Evolutionary conservation across 2,113 vertebrate species (phyloP), one percentile per base, ranked within the genome.

Genomic region (Serinus canaria): DNA sequence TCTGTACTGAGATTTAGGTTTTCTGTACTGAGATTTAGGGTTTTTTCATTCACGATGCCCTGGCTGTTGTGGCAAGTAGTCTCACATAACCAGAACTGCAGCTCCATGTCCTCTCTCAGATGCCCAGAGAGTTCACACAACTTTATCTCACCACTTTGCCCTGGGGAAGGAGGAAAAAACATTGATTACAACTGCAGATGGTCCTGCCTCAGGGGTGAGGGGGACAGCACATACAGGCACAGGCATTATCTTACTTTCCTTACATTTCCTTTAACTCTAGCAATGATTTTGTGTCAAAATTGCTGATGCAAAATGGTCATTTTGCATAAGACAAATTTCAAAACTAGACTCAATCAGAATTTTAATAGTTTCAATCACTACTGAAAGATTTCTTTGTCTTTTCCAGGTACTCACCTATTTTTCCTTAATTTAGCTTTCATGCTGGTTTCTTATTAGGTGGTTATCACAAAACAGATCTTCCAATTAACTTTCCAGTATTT

Each of bases 391-490:
- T 86, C 35, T 33, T 72, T 15, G 8, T 33, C 31, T 68, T 33
- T 80, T 84, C 31, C 63, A 72, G 39, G 30, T 41, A 69, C 10
- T 63, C 39, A 28, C 39, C 13, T 17, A 2, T 35, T 84, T 83
- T 53, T 20, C 46, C 20, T 83, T 83, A 44, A 63, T 68, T 72
- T 59, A 50, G 31, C 18, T 84, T 80, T 53, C 47, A 7, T 73
- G 69, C 68, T 76, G 63, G 18, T 73, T 84, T 90, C 69, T 62
- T 53, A 24, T 83, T 43, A 79, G 77, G 46, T 79, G 35, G 7
- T 72, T 83, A 72, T 83, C 82, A 80, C 73, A 58, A 90, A 90
- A 87, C 31, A 73, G 53, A 90, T 87, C 63, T 94, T 84, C 76
- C 44, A 59, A 68, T 94, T 94, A 49, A 81, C 39, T 83, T 87